phyloP scores from a whole-genome alignment of 2,888 invertebrate species.

The Isoperla grammatica region DNA sequence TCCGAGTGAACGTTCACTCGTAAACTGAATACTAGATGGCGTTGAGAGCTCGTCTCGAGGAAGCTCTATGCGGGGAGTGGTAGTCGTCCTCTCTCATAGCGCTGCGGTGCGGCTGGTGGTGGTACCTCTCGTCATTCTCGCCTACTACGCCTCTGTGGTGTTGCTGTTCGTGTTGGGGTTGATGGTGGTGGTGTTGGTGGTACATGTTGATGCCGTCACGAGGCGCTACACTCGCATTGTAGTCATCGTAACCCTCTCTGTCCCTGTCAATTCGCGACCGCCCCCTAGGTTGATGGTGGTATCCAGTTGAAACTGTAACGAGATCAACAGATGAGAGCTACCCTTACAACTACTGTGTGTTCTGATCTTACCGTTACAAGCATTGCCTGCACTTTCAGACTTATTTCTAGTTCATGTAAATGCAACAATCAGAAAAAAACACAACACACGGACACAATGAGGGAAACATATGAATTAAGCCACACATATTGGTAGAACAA shows the following conservation, averaged over 20 bases:
- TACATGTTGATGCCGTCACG: conserved; percentile 35
- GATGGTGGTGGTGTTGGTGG: conserved; percentile 22
- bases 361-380: too few species aligned
- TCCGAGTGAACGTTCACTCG: conserved; percentile 20
- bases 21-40: conserved; percentile 55
- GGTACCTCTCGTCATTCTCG: conserved; percentile 31
- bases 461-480: background rate
- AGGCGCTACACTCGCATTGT: conserved; percentile 37
- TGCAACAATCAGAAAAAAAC: too few species aligned
- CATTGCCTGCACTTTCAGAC: too few species aligned
- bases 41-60: conserved; percentile 61
- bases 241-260: conserved; percentile 48
- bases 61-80: conserved; percentile 50
- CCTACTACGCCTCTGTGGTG: conserved; percentile 34
- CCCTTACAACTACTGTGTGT: background rate
- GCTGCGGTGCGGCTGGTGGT: conserved; percentile 41
- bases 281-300: conserved; percentile 44
- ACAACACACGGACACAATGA: background rate
- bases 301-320: background rate
- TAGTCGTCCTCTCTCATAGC: conserved; percentile 47
- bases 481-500: too few species aligned
- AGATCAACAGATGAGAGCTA: background rate
- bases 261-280: conserved; percentile 50
- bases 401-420: too few species aligned
- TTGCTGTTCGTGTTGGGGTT: conserved; percentile 39